These are phyloP conservation scores for Nycteola revayana DNA, from an alignment of 2,888 invertebrate species.

Conservation along the genomic window DNA sequence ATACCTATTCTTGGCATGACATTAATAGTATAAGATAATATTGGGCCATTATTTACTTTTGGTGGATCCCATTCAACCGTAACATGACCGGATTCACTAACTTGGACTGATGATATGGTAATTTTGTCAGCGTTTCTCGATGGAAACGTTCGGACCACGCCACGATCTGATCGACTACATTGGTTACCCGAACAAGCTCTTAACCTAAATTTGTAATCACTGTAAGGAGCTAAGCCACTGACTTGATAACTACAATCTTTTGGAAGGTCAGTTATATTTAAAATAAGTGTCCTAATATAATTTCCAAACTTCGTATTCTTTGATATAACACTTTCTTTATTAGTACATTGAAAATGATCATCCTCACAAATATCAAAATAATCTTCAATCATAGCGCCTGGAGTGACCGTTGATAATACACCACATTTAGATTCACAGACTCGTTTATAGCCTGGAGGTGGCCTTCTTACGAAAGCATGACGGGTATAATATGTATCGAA, in stretches of 20 bases:
- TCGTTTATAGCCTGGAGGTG: slow-evolving; percentile 57
- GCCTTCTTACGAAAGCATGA: slow-evolving; percentile 60
- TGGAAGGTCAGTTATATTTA: slow-evolving; percentile 43
- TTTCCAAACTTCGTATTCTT: slow-evolving; percentile 45
- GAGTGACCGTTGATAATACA: slow-evolving; percentile 48
- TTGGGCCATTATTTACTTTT: slow-evolving; percentile 56
- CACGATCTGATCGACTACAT: slow-evolving; percentile 60
- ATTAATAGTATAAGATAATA: slow-evolving; percentile 62
- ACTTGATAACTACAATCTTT: slow-evolving; percentile 45
- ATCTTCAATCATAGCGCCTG: slow-evolving; percentile 57
- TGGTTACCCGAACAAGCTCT: slow-evolving; percentile 50
- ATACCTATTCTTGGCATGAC: slow-evolving; percentile 43
- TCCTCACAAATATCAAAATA: slow-evolving; percentile 59
- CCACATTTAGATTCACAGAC: slow-evolving; percentile 67
- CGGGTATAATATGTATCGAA: slow-evolving; percentile 48
- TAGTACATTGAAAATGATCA: slow-evolving; percentile 42
- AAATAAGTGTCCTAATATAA: slow-evolving; percentile 46
- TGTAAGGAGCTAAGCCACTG: slow-evolving; percentile 57
- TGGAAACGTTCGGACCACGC: slow-evolving; percentile 54
- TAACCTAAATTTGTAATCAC: slow-evolving; percentile 65
- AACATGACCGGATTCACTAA: slow-evolving; percentile 42
- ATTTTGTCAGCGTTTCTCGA: slow-evolving; percentile 53
- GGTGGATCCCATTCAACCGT: slow-evolving; percentile 60
- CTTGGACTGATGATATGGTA: slow-evolving; percentile 32
- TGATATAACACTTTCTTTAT: slow-evolving; percentile 38